Percentiles rank a stretch among this genome's conserved stretches.
phyloP scores from a whole-genome alignment of 2,113 vertebrate species.

The Arizona elegans region DNA sequence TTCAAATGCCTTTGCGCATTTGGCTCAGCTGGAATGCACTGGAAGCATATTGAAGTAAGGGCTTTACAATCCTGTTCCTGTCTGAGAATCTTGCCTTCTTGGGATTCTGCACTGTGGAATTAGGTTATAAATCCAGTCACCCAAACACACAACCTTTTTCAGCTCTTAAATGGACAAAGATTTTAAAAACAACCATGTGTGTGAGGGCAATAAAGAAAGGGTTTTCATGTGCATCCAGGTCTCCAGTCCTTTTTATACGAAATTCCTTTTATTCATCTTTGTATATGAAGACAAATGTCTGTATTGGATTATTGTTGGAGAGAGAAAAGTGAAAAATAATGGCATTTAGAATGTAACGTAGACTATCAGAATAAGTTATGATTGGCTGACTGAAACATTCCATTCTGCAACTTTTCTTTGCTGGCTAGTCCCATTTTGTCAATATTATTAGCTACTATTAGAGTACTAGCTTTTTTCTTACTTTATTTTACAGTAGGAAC shows the following conservation, averaged over 20 bases:
- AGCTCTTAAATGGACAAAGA: background rate
- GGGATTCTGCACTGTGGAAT: background rate
- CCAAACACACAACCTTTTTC: background rate
- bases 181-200: background rate
- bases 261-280: background rate
- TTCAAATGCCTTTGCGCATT: background rate
- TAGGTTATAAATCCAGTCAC: background rate
- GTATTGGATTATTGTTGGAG: background rate
- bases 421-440: background rate
- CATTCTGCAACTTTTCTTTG: background rate
- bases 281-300: background rate
- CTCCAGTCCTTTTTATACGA: background rate
- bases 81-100: background rate
- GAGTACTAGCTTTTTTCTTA: background rate
- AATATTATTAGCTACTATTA: background rate
- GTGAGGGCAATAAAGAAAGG: background rate
- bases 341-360: background rate
- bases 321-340: background rate
- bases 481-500: background rate
- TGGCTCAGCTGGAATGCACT: background rate
- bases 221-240: background rate
- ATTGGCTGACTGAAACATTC: background rate
- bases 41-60: background rate
- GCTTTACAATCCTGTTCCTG: background rate
- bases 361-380: background rate